Percentiles rank a stretch among this genome's conserved stretches.
These are phyloP conservation scores for Sebastes dallii DNA, from an alignment of 2,797 vertebrate species.

Conservation along the genomic window DNA sequence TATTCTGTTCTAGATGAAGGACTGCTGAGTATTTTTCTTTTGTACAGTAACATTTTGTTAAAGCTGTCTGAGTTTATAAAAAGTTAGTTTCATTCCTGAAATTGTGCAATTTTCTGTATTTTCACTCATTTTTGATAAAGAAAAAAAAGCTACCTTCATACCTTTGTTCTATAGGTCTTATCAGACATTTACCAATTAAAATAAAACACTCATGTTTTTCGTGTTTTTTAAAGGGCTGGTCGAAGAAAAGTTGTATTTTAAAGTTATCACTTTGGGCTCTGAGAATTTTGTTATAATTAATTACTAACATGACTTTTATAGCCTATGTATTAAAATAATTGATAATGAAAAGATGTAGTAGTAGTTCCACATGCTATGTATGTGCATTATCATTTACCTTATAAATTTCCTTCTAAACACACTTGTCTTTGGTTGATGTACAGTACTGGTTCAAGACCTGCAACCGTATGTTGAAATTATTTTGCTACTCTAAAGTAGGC, in stretches of 20 bases:
- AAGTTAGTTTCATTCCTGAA: background rate
- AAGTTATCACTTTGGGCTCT: too few relatives aligned
- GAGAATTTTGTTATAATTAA: background rate
- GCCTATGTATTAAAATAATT: background rate
- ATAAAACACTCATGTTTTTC: background rate
- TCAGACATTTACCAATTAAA: background rate
- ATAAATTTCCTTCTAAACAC: too few relatives aligned
- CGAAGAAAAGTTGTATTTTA: background rate
- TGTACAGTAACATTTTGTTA: background rate
- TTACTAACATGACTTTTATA: background rate
- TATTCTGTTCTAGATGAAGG: background rate
- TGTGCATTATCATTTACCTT: too few relatives aligned
- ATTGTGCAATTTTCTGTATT: conserved; percentile 1
- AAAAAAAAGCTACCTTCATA: background rate
- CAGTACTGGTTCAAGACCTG: background rate
- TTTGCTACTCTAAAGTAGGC: too few relatives aligned
- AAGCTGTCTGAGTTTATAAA: background rate
- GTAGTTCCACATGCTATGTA: background rate
- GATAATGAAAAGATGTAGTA: background rate
- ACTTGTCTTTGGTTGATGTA: too few relatives aligned
- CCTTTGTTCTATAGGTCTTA: background rate
- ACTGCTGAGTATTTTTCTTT: background rate
- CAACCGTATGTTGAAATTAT: background rate
- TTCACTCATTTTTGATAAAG: background rate
- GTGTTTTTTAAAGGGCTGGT: background rate